Percentiles rank a stretch among this genome's conserved stretches.
Conservation (phyloP, 2,797 vertebrate species). For the Cuculus canorus region DNA sequence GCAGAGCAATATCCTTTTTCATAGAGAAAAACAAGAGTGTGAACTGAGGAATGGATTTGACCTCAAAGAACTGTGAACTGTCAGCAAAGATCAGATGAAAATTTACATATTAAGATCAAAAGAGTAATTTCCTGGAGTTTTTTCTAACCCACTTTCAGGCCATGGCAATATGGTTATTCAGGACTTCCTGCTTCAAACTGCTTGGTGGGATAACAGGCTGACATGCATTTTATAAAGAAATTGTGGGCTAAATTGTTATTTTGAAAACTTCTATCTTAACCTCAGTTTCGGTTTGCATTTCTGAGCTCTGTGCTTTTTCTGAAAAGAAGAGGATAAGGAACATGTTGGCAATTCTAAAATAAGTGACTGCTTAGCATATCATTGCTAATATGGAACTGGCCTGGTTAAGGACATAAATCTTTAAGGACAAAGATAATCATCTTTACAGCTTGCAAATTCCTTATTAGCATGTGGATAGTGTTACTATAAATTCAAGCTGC, state of each 20-base stretch:
- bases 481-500: slow-evolving; percentile 74
- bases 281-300: slow-evolving; percentile 51
- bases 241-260: not conserved
- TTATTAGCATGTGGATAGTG: slow-evolving; percentile 71
- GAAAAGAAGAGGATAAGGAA: not conserved
- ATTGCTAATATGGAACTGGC: slow-evolving; percentile 38
- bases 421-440: slow-evolving; percentile 73
- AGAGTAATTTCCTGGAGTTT: not conserved
- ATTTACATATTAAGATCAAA: slow-evolving; percentile 36
- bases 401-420: slow-evolving; percentile 59
- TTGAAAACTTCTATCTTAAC: not conserved
- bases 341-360: slow-evolving; percentile 39
- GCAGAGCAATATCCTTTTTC: not conserved
- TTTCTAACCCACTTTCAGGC: not conserved
- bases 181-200: not conserved
- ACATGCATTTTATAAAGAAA: not conserved
- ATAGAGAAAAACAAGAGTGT: not conserved
- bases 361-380: slow-evolving; percentile 46
- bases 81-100: slow-evolving; percentile 3
- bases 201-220: not conserved
- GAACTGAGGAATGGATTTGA: not conserved
- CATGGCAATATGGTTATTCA: not conserved
- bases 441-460: slow-evolving; percentile 73
- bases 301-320: slow-evolving; percentile 50
- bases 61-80: not conserved